Conservation (phyloP, 2,113 vertebrate genomes). For the Chloropsis cyanopogon region DNA sequence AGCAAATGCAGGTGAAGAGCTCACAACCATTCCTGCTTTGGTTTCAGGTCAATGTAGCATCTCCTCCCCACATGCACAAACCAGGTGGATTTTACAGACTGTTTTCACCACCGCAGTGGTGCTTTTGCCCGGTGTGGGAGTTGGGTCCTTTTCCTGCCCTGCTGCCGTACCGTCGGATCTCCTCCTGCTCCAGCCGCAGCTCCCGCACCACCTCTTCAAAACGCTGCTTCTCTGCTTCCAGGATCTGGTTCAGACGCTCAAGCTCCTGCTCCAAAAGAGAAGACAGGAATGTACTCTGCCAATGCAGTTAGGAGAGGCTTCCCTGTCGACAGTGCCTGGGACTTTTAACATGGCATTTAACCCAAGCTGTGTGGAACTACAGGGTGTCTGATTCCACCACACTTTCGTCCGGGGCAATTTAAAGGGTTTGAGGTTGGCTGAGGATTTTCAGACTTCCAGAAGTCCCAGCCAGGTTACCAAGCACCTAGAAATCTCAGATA, state of each 20-base stretch:
- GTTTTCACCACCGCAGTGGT: not conserved
- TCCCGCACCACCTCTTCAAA: slow-evolving; percentile 95
- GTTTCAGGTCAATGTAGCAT: not conserved
- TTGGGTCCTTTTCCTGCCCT: not conserved
- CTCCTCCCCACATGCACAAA: not conserved
- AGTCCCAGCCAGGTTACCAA: not conserved
- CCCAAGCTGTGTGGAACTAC: not conserved
- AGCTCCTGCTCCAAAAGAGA: slow-evolving; percentile 78
- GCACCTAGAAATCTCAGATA: not conserved
- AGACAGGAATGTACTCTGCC: not conserved
- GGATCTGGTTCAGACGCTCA: slow-evolving; percentile 88
- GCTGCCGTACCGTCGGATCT: slow-evolving; percentile 82
- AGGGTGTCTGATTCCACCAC: not conserved
- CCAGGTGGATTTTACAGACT: not conserved
- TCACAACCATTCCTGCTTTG: rapidly evolving
- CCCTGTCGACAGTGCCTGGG: not conserved
- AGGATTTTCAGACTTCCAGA: not conserved
- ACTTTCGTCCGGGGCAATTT: not conserved
- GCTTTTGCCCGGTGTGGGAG: rapidly evolving
- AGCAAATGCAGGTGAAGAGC: not conserved
- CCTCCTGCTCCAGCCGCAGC: slow-evolving; percentile 88
- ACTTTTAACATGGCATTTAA: not conserved
- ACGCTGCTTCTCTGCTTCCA: slow-evolving; percentile 92
- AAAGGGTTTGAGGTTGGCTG: not conserved
- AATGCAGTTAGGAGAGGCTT: not conserved